A percentile compares a stretch with the other conserved stretches of the same genome.
Evolutionary conservation across 2,888 invertebrate genomes (phyloP).

Genomic region (Epiperipatus broadwayi): DNA sequence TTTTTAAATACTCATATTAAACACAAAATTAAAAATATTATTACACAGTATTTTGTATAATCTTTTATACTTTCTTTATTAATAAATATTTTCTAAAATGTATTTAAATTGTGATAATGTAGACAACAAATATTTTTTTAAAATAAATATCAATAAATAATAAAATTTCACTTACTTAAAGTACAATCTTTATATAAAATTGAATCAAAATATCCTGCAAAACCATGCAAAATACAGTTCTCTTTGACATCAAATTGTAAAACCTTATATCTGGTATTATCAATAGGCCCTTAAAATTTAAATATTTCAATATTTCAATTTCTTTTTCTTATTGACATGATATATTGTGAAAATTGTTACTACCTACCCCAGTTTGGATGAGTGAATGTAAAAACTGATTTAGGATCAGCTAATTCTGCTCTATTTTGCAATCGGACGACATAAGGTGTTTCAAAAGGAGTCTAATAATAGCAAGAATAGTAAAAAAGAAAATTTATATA

Average conservation of each 20-base stretch:
- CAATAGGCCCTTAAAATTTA: no score
- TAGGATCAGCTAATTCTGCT: conserved; percentile 50
- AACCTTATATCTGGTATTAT: conserved; percentile 52
- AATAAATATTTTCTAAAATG: conserved; percentile 5
- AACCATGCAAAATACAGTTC: conserved; percentile 71
- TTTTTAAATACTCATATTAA: no score
- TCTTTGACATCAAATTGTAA: conserved; percentile 47
- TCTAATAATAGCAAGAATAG: no score
- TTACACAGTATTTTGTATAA: no score
- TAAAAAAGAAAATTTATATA: no score
- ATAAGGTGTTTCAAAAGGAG: conserved; percentile 60
- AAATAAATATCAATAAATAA: conserved; percentile 5
- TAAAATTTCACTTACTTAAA: conserved; percentile 40
- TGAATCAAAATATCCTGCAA: conserved; percentile 88
- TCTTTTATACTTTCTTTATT: no score
- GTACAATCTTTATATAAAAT: conserved; percentile 59
- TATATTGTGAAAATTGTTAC: no score
- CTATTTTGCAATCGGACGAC: conserved; percentile 77
- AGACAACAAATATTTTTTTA: not conserved
- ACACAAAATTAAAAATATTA: no score
- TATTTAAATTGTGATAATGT: no score
- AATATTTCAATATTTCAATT: not conserved
- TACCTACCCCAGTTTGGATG: conserved; percentile 59
- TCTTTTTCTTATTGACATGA: no score
- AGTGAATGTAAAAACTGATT: conserved; percentile 61